Conservation (phyloP, 2,888 invertebrate genomes). For the Volucella inflata region DNA sequence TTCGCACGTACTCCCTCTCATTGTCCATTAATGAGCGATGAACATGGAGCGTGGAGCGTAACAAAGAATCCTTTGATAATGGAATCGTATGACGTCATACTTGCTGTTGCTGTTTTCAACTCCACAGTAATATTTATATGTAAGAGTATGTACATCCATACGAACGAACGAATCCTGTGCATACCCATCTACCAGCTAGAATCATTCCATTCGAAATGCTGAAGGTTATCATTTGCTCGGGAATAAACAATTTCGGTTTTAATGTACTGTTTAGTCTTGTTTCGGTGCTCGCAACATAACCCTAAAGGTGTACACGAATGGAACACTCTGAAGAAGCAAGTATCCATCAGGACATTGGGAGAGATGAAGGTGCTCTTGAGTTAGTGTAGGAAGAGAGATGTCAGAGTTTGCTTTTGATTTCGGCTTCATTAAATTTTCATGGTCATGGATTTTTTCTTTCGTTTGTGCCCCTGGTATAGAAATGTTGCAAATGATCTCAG, state of each 20-base stretch:
- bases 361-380: no score
- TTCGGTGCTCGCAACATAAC: slow-evolving; percentile 6
- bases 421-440: slow-evolving; percentile 63
- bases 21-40: slow-evolving; percentile 64
- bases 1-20: slow-evolving; percentile 55
- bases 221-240: slow-evolving; percentile 57
- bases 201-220: slow-evolving; percentile 53
- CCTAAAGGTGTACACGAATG: slow-evolving; percentile 19
- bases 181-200: slow-evolving; percentile 6
- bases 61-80: slow-evolving; percentile 56
- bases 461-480: background rate
- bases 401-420: slow-evolving; percentile 49
- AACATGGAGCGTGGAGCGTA: background rate
- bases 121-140: no score
- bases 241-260: slow-evolving; percentile 63
- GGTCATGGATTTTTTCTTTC: background rate
- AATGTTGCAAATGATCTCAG: slow-evolving; percentile 20
- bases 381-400: slow-evolving; percentile 2
- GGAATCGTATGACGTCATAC: slow-evolving; percentile 61
- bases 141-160: no score
- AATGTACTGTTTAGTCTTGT: background rate
- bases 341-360: background rate
- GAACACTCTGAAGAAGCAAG: background rate
- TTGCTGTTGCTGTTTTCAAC: no score
- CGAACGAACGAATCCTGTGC: no score